phyloP scores from a whole-genome alignment of 2,113 vertebrate genomes.

The Myotis brandtii region DNA sequence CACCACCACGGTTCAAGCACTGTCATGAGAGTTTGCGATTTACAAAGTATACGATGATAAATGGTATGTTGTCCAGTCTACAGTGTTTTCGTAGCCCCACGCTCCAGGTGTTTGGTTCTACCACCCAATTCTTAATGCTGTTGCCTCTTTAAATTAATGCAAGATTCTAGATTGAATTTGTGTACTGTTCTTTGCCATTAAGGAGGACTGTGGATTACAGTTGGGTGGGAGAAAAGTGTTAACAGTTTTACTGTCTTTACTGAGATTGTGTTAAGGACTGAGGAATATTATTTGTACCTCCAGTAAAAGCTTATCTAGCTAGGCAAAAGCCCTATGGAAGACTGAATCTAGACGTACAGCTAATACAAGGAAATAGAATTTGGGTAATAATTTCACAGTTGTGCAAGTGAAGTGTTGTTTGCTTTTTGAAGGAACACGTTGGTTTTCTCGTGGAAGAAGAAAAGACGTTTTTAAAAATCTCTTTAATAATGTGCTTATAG shows the following conservation, averaged over 20 bases:
- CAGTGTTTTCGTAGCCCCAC: neutral
- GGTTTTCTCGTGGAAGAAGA: constrained; percentile 40
- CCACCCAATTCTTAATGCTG: neutral
- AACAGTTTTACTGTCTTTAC: constrained; percentile 10
- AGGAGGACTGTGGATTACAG: neutral
- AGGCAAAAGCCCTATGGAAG: neutral
- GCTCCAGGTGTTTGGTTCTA: constrained; percentile 24
- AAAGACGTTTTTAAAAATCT: neutral
- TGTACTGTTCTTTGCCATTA: constrained; percentile 8
- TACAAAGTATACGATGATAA: neutral
- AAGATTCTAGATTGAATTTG: constrained; percentile 45
- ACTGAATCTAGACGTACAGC: neutral
- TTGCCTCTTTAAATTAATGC: neutral
- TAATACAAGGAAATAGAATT: neutral
- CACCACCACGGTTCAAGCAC: neutral
- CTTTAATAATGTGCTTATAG: neutral
- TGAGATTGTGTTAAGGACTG: constrained; percentile 1
- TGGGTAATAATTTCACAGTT: constrained; percentile 35
- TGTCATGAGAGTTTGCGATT: constrained; percentile 44
- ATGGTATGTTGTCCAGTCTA: neutral
- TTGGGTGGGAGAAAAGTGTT: neutral
- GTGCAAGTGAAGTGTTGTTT: constrained; percentile 37
- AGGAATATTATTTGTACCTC: neutral
- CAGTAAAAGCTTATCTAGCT: neutral
- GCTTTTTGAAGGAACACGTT: constrained; percentile 48